Conservation (phyloP, 2,113 vertebrate species). For the Meles meles region DNA sequence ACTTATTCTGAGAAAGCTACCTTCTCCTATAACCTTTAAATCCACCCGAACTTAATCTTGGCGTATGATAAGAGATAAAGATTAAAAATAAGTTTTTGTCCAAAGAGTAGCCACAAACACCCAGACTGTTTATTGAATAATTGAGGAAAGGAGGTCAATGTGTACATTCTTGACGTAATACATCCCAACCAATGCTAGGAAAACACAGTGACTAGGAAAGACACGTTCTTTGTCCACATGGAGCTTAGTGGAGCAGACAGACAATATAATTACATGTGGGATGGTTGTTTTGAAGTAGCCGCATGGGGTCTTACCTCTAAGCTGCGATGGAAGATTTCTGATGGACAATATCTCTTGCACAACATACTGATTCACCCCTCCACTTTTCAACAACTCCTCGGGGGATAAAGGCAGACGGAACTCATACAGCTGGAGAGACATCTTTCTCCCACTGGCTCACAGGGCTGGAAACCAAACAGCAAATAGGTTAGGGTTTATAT, state of each 20-base stretch:
- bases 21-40: background rate
- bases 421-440: conserved; percentile 67
- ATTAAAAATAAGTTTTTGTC: background rate
- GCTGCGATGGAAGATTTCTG: conserved; percentile 81
- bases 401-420: conserved; percentile 88
- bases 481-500: background rate
- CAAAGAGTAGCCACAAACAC: background rate
- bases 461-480: conserved; percentile 55
- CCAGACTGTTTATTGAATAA: background rate
- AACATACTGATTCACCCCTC: conserved; percentile 88
- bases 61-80: background rate
- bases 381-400: conserved; percentile 87
- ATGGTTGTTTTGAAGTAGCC: background rate
- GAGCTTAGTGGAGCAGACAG: background rate
- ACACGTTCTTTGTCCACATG: background rate
- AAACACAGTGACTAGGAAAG: background rate
- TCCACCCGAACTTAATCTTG: background rate
- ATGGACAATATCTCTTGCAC: conserved; percentile 88
- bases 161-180: background rate
- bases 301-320: conserved; percentile 83
- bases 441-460: conserved; percentile 50
- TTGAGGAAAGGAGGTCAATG: background rate
- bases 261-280: background rate
- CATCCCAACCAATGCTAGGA: background rate
- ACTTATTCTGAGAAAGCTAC: background rate